Percentiles rank a stretch among this genome's conserved stretches.
Evolutionary conservation across 2,113 vertebrate species (phyloP).

Genomic region (Mixornis gularis): DNA sequence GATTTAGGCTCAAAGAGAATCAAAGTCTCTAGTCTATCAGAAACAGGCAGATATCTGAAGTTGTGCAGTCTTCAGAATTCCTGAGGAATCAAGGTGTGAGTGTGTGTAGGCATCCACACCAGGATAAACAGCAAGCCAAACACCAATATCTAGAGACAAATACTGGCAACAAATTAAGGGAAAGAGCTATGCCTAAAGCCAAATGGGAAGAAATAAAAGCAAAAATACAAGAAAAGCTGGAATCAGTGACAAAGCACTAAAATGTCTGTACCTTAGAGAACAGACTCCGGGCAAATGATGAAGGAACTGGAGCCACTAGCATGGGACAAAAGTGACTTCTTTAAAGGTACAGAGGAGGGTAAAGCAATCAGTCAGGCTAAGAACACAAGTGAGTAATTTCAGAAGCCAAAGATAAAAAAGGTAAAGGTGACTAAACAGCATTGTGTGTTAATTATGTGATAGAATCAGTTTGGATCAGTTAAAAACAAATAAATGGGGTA

Average conservation of each 20-base stretch:
- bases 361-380: not conserved
- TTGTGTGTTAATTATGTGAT: slow-evolving; percentile 20
- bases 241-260: not conserved
- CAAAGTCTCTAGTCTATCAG: not conserved
- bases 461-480: not conserved
- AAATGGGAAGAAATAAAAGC: not conserved
- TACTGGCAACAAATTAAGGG: not conserved
- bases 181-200: not conserved
- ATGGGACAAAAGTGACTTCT: not conserved
- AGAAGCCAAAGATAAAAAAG: slow-evolving; percentile 9
- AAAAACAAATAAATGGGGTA: not conserved
- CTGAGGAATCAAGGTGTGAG: not conserved
- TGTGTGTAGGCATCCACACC: not conserved
- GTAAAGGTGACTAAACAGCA: not conserved
- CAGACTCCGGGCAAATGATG: not conserved
- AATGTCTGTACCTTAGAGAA: not conserved
- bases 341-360: not conserved
- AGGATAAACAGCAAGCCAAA: not conserved
- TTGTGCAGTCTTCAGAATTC: not conserved
- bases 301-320: not conserved
- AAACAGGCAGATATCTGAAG: not conserved
- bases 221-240: not conserved
- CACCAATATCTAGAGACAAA: not conserved
- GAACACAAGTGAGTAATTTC: not conserved
- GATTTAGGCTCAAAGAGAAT: not conserved